phyloP scores from a whole-genome alignment of 2,888 invertebrate genomes.

The Ectobius pallidus region DNA sequence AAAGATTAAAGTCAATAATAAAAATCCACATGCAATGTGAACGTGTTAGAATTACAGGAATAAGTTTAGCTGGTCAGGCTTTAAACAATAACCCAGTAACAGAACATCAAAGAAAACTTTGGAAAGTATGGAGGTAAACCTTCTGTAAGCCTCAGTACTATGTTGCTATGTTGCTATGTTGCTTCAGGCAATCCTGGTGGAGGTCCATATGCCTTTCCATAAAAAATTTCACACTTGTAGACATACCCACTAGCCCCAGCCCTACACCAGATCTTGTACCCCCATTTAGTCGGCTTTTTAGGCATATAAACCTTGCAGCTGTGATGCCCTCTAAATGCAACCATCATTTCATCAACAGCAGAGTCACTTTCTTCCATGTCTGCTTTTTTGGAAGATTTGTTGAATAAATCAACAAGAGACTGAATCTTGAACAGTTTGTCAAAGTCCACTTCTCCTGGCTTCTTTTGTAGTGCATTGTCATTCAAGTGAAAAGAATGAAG shows the following conservation, averaged over 20 bases:
- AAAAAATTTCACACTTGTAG: not conserved
- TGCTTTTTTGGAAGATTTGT: not conserved
- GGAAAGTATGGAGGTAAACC: no score
- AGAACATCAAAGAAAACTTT: no score
- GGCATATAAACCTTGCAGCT: not conserved
- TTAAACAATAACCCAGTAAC: no score
- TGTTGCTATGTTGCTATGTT: no score
- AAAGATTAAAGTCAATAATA: no score
- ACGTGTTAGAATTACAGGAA: no score
- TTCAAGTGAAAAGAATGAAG: no score
- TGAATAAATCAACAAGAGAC: not conserved
- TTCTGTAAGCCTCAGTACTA: no score
- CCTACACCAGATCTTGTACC: not conserved
- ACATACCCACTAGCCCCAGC: not conserved
- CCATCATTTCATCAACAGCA: not conserved
- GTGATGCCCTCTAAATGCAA: not conserved
- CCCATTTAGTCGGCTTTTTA: not conserved
- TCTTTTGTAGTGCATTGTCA: not conserved
- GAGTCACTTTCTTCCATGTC: not conserved
- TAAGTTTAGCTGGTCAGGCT: no score
- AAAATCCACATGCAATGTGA: no score
- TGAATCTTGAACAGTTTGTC: not conserved
- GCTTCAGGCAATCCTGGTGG: no score
- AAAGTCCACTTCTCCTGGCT: not conserved
- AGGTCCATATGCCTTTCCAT: no score